A percentile compares a stretch with the other conserved stretches of the same genome.
Conservation (phyloP, 1,140 invertebrate species). For the Berghia stephanieae region DNA sequence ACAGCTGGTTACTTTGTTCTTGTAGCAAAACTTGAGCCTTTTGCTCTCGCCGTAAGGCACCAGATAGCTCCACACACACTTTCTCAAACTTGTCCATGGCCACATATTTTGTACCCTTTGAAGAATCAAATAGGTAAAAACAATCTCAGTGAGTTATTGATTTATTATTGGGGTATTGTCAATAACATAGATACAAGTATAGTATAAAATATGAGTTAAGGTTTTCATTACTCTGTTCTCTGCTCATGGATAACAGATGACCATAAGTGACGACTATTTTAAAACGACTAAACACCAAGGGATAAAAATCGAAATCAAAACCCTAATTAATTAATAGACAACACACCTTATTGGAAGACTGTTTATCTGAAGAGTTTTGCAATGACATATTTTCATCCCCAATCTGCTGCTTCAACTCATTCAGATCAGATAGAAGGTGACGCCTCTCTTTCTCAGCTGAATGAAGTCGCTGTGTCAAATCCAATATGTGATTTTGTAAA, state of each 20-base stretch:
- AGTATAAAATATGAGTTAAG: too few relatives aligned
- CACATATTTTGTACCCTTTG: conserved; percentile 50
- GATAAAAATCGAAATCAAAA: too few relatives aligned
- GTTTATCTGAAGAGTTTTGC: too few relatives aligned
- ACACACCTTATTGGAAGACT: too few relatives aligned
- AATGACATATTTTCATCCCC: conserved; percentile 18
- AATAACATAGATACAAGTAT: too few relatives aligned
- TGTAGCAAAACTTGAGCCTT: conserved; percentile 58
- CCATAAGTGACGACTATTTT: too few relatives aligned
- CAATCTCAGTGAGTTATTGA: too few relatives aligned
- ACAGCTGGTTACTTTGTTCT: conserved; percentile 60
- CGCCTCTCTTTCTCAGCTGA: conserved; percentile 57
- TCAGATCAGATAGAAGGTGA: conserved; percentile 47
- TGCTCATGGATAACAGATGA: too few relatives aligned
- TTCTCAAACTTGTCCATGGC: conserved; percentile 60
- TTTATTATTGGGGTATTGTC: too few relatives aligned
- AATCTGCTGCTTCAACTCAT: conserved; percentile 45
- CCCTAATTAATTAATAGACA: too few relatives aligned
- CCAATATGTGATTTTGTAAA: conserved; percentile 59
- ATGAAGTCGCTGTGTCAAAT: conserved; percentile 61
- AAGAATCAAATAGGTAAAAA: background rate
- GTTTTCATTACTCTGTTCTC: too few relatives aligned
- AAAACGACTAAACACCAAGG: too few relatives aligned
- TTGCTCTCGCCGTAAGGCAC: conserved; percentile 56
- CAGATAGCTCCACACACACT: conserved; percentile 60